Evolutionary conservation across 2,113 vertebrate species (phyloP).

Genomic region (Leiothrix lutea): DNA sequence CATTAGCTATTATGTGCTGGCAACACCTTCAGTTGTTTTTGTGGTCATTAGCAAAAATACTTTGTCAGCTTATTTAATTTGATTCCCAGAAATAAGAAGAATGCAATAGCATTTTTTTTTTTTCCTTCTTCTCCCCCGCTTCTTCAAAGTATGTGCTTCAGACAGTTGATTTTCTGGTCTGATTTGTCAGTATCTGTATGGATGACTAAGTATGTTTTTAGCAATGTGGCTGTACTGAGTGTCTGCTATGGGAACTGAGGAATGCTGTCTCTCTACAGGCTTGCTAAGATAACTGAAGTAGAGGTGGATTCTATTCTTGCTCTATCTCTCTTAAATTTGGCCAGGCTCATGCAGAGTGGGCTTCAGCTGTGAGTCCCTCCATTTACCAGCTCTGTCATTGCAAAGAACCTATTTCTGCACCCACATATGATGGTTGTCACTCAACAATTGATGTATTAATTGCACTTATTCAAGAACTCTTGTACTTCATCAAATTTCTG

Average conservation of each 20-base stretch:
- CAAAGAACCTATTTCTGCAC: background rate
- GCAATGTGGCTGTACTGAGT: background rate
- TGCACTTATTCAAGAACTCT: background rate
- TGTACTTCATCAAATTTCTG: background rate
- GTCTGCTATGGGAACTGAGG: background rate
- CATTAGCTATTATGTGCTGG: background rate
- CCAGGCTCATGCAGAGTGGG: background rate
- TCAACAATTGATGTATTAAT: background rate
- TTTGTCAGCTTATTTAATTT: background rate
- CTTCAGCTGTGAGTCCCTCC: background rate
- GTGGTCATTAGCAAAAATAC: background rate
- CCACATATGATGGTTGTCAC: background rate
- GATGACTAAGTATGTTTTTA: background rate
- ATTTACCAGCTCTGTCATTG: background rate
- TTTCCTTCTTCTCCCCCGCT: rapidly evolving
- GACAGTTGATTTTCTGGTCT: background rate
- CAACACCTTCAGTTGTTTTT: background rate
- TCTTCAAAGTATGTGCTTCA: background rate
- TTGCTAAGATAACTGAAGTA: background rate
- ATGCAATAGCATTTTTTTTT: background rate
- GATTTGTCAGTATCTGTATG: background rate
- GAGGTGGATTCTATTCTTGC: background rate
- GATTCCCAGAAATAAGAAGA: background rate
- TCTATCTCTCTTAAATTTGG: background rate
- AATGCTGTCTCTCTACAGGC: background rate